Evolutionary conservation across 2,113 vertebrate genomes (phyloP).

Genomic region (Osmerus eperlanus): DNA sequence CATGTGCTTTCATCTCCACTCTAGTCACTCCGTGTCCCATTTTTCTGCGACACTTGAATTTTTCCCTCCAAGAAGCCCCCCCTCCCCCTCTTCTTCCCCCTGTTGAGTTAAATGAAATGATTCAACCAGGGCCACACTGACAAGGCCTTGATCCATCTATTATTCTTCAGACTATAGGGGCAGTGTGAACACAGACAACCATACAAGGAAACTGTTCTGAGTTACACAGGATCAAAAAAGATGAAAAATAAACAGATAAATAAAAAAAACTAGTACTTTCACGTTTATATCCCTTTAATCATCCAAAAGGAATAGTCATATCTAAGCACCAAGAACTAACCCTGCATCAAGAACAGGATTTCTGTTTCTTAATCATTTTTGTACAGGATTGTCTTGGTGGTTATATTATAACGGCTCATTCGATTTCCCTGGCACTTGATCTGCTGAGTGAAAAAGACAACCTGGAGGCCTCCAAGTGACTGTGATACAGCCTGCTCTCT

Average conservation of each 20-base stretch:
- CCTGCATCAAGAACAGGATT: too few species aligned
- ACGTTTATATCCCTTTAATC: too few species aligned
- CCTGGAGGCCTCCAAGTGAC: too few species aligned
- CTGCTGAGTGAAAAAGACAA: too few species aligned
- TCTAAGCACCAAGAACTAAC: too few species aligned
- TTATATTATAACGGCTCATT: too few species aligned
- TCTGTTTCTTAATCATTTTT: too few species aligned
- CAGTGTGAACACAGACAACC: background rate
- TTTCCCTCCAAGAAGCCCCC: conserved; percentile 13
- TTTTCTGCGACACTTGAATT: conserved; percentile 7
- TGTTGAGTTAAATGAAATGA: conserved; percentile 27
- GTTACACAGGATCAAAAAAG: background rate
- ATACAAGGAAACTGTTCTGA: background rate
- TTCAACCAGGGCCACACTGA: background rate
- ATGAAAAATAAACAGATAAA: background rate
- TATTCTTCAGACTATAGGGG: background rate
- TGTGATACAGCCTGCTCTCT: too few species aligned
- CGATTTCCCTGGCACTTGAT: too few species aligned
- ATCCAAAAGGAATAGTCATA: too few species aligned
- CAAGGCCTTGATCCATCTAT: conserved; percentile 12
- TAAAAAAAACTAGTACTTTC: background rate
- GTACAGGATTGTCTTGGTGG: too few species aligned
- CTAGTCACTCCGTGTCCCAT: conserved; percentile 19
- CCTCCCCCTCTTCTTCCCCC: background rate
- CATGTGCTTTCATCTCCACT: conserved; percentile 17